Evolutionary conservation across 1,140 invertebrate species (phyloP).

Genomic region (Zaprionus taronus): DNA sequence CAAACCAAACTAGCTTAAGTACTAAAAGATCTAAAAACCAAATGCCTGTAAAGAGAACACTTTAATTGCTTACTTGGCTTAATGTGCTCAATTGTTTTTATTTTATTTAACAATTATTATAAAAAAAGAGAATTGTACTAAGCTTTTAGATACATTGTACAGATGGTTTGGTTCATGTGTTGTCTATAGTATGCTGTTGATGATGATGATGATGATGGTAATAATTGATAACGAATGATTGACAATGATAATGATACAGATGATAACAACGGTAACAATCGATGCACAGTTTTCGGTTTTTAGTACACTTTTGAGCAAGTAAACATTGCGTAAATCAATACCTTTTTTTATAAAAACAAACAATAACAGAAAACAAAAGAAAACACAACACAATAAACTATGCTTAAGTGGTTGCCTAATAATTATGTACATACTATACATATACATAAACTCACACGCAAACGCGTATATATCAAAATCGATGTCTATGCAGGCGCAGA

Average conservation of each 20-base stretch:
- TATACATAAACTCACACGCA: conserved; percentile 34
- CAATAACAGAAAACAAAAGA: conserved; percentile 2
- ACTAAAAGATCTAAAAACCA: conserved; percentile 62
- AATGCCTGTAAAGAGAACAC: conserved; percentile 19
- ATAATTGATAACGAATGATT: conserved; percentile 43
- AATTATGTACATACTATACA: conserved; percentile 76
- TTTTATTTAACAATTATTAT: conserved; percentile 28
- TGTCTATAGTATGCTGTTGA: conserved; percentile 50
- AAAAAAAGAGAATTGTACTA: conserved; percentile 26
- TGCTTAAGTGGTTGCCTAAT: conserved; percentile 79
- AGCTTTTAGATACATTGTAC: conserved; percentile 31
- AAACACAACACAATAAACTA: conserved; percentile 45
- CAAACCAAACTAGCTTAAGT: conserved; percentile 67
- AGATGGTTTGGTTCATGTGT: conserved; percentile 49
- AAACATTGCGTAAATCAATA: conserved; percentile 58
- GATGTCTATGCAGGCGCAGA: conserved; percentile 11
- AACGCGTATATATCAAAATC: conserved; percentile 43
- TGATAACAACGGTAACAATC: conserved; percentile 31
- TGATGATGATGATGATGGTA: conserved; percentile 40
- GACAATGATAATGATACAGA: conserved; percentile 61
- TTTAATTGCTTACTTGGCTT: conserved; percentile 15
- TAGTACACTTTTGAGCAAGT: conserved; percentile 66
- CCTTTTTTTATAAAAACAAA: conserved; percentile 67
- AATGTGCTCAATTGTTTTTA: conserved; percentile 18
- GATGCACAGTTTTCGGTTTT: conserved; percentile 76